Evolutionary conservation across 2,113 vertebrate species (phyloP), one percentile per base, ranked within the genome.

Genomic region (Vulpes vulpes): DNA sequence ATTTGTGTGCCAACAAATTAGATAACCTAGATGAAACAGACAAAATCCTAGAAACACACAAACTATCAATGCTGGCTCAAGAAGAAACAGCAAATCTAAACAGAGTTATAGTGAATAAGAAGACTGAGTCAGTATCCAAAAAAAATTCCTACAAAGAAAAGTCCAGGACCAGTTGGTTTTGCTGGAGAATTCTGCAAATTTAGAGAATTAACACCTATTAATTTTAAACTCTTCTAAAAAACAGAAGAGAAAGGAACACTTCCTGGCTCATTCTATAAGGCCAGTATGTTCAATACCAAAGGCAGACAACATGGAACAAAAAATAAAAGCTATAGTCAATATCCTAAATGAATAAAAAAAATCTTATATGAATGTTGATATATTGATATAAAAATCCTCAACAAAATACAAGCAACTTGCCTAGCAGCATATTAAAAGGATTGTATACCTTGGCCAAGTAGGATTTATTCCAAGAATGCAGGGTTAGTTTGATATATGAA

Each of bases 21-120:
- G n/a, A 65, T 78, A 93, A 93, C 1, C 8, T 55, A 55, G n/a
- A 65, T 78, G 19, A 85, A 89, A 89, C 0, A 74, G n/a, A 76
- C 12, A 57, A 76, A 85, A 53, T 55, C 71, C n/a, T 43, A 93
- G 51, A 93, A 65, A 93, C 12, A 78, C 14, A 64, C n/a, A 65
- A 74, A 67, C 76, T 91, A 43, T 38, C 71, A 86, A 86, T 64
- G 55, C 12, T 65, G 59, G 53, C 25, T 93, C 25, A 51, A 86
- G 71, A 86, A 74, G 38, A 92, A 84, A 86, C 1, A 55, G 71
- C 73, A 93, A 86, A 55, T 57, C 25, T 86, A 71, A 93, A 78
- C 78, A 55, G 3, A 86, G 59, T 59, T 76, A 53, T 35, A 60
- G 53, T 22, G 38, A 9, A 16, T 62, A 89, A n/a, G 65, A n/a